These are phyloP conservation scores for Anguilla pacifica DNA, from an alignment of 2,797 vertebrate species.

Conservation along the genomic window DNA sequence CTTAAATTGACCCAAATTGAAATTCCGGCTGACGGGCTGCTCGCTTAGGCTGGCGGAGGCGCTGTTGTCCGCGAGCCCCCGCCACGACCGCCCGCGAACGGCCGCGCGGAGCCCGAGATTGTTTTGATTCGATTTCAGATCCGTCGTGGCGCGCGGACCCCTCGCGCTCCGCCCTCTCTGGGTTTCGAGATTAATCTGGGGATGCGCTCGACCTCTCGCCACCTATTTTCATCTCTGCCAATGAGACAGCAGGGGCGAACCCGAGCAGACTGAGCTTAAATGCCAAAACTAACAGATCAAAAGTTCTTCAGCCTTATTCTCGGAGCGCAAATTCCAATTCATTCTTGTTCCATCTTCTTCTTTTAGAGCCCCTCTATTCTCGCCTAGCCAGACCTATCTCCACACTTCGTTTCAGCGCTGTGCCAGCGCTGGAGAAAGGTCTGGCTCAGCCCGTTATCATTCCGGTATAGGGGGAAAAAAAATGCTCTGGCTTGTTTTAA, in stretches of 20 bases:
- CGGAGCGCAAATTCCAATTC: not conserved
- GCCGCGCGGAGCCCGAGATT: not conserved
- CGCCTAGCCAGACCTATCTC: no score
- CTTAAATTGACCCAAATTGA: not conserved
- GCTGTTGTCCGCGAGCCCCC: not conserved
- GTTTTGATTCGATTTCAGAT: not conserved
- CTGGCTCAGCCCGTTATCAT: no score
- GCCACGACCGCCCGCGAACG: not conserved
- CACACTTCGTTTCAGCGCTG: no score
- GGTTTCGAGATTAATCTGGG: not conserved
- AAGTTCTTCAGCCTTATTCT: not conserved
- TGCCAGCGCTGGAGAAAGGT: no score
- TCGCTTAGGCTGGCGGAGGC: not conserved
- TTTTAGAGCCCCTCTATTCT: not conserved
- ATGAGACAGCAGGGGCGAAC: not conserved
- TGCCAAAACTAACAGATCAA: slow-evolving; percentile 5
- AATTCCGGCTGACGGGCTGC: not conserved
- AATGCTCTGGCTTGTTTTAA: no score
- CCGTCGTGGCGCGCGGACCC: not conserved
- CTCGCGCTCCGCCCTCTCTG: not conserved
- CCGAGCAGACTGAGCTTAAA: not conserved
- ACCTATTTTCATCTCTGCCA: not conserved
- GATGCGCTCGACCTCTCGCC: not conserved
- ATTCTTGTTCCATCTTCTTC: not conserved
- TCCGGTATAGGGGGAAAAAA: no score